Evolutionary conservation across 2,113 vertebrate species (phyloP).

Genomic region (Aplodontia rufa): DNA sequence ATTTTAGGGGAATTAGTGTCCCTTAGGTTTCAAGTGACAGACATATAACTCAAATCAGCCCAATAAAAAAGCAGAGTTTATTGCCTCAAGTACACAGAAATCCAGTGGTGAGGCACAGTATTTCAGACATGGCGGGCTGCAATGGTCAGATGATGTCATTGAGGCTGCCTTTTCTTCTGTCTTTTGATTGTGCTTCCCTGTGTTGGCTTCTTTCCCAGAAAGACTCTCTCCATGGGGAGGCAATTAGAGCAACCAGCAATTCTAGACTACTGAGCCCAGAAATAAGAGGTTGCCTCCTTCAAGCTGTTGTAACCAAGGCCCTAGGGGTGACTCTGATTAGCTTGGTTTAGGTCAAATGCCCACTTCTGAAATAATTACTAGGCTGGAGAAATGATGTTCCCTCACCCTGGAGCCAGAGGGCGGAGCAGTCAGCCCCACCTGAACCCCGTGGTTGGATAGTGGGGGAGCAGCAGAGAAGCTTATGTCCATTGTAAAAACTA

Average conservation of each 20-base stretch:
- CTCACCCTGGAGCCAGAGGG: neutral
- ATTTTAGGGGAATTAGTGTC: neutral
- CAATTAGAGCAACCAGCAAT: slow-evolving; percentile 56
- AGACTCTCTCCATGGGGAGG: slow-evolving; percentile 39
- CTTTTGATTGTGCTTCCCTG: neutral
- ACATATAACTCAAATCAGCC: neutral
- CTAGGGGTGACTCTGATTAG: slow-evolving; percentile 31
- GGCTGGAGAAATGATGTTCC: neutral
- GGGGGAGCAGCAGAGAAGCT: neutral
- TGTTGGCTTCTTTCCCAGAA: slow-evolving; percentile 44
- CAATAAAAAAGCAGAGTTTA: neutral
- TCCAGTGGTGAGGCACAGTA: neutral
- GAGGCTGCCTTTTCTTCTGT: neutral
- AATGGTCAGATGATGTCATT: neutral
- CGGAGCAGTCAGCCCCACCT: neutral
- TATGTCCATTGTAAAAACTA: neutral
- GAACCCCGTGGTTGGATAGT: neutral
- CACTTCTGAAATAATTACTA: slow-evolving; percentile 47
- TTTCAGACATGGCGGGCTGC: neutral
- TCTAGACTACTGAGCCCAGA: slow-evolving; percentile 24
- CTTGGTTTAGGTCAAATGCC: slow-evolving; percentile 57
- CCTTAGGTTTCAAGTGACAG: neutral
- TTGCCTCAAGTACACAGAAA: neutral
- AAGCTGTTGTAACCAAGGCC: slow-evolving; percentile 42
- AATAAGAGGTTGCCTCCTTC: slow-evolving; percentile 55